Conservation (phyloP, 2,888 invertebrate species). For the Eupithecia centaureata region DNA sequence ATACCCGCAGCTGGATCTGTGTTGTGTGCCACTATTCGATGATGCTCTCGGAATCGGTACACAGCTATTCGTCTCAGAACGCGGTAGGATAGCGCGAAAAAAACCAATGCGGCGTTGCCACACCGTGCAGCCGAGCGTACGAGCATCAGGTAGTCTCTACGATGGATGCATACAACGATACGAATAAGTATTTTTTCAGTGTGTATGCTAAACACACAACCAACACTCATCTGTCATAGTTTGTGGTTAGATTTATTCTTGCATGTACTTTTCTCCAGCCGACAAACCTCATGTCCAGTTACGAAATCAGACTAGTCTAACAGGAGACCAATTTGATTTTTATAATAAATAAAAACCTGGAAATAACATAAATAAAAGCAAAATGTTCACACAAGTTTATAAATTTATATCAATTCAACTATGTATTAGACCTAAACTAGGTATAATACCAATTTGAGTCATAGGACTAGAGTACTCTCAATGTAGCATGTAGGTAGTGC, state of each 20-base stretch:
- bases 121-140: constrained; percentile 76
- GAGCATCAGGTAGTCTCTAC: constrained; percentile 75
- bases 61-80: constrained; percentile 54
- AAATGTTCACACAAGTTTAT: too few species aligned
- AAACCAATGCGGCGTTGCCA: constrained; percentile 80
- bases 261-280: constrained; percentile 2
- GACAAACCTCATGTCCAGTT: constrained; percentile 70
- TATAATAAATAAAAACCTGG: constrained; percentile 25
- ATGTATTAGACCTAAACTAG: not conserved
- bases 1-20: constrained; percentile 62
- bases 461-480: too few species aligned
- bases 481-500: not conserved
- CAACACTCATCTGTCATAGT: constrained; percentile 59
- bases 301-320: constrained; percentile 49
- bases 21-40: constrained; percentile 56
- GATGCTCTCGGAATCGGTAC: constrained; percentile 56
- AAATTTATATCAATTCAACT: not conserved
- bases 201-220: constrained; percentile 68
- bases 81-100: constrained; percentile 75
- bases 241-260: constrained; percentile 4
- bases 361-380: constrained; percentile 23
- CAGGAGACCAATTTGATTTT: constrained; percentile 63
- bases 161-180: constrained; percentile 64
- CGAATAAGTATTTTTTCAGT: constrained; percentile 54
- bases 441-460: too few species aligned